Evolutionary conservation across 2,888 invertebrate species (phyloP).

Genomic region (Nomada hirtipes): DNA sequence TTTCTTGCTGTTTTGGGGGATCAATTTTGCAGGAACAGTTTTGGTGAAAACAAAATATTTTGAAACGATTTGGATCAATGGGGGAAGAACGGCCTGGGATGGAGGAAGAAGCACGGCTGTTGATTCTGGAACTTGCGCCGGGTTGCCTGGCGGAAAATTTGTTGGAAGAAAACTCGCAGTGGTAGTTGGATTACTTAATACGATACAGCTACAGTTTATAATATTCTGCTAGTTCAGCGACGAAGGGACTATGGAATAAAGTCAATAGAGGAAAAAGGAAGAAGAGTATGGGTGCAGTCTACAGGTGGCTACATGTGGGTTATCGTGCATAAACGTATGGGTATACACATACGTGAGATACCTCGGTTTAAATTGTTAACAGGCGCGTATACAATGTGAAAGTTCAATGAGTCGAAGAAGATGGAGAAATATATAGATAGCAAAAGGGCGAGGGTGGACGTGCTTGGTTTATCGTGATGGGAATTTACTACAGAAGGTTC

Average conservation of each 20-base stretch:
- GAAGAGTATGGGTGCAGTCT: not conserved
- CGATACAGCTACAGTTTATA: not conserved
- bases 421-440: not conserved
- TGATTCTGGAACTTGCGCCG: not conserved
- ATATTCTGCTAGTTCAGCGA: not conserved
- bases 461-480: not conserved
- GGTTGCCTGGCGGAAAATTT: no score
- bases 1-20: not conserved
- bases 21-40: not conserved
- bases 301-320: not conserved
- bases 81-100: not conserved
- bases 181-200: not conserved
- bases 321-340: not conserved
- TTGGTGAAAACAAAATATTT: not conserved
- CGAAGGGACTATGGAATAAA: no score
- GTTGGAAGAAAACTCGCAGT: not conserved
- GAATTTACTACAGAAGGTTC: not conserved
- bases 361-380: slow-evolving; percentile 7
- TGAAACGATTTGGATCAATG: not conserved
- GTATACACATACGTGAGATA: not conserved
- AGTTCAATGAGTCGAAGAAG: slow-evolving; percentile 7
- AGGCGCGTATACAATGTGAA: not conserved
- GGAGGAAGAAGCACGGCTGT: not conserved
- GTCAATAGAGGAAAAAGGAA: no score
- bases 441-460: not conserved